Conservation (phyloP, 2,888 invertebrate species). For the Halocaridina rubra region DNA sequence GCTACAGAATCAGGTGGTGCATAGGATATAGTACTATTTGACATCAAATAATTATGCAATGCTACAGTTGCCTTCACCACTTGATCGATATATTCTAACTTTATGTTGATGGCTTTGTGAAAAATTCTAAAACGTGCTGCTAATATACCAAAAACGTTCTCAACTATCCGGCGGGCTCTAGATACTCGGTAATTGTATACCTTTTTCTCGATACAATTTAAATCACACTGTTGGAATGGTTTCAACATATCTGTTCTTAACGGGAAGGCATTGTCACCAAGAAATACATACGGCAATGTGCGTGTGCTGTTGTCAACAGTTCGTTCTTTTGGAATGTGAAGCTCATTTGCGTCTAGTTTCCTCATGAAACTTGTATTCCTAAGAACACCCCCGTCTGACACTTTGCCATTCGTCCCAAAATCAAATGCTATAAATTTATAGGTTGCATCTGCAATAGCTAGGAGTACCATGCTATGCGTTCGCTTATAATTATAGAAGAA, state of each 20-base stretch:
- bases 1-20: too few relatives aligned
- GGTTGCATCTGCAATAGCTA: constrained; percentile 14
- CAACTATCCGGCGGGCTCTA: neutral
- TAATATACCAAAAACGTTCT: neutral
- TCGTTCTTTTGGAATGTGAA: neutral
- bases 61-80: neutral
- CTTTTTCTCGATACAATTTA: neutral
- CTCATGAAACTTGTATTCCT: neutral
- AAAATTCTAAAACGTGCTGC: neutral
- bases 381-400: constrained; percentile 9
- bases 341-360: neutral
- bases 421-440: constrained; percentile 31
- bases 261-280: constrained; percentile 4
- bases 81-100: neutral
- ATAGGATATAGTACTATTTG: too few relatives aligned
- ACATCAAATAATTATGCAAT: neutral
- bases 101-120: neutral
- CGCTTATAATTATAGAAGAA: neutral
- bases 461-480: neutral
- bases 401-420: constrained; percentile 11
- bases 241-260: neutral
- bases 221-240: neutral
- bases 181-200: constrained; percentile 15
- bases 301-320: neutral
- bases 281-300: neutral